Evolutionary conservation across 2,888 invertebrate species (phyloP).

Genomic region (Thera obeliscata): DNA sequence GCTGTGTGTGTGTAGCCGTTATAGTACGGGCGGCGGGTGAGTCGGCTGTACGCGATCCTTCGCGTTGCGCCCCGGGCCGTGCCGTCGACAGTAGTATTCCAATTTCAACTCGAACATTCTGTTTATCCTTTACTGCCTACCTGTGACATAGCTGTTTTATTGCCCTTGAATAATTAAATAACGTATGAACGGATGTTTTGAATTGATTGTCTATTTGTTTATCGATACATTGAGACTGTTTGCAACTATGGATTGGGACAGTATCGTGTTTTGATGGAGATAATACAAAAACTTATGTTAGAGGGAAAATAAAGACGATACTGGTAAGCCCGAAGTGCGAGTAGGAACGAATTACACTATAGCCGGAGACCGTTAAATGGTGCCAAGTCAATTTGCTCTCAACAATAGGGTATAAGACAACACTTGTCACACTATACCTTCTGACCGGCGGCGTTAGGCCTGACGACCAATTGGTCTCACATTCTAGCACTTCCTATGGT

Average conservation of each 20-base stretch:
- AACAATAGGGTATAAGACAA: constrained; percentile 63
- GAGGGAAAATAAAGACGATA: constrained; percentile 55
- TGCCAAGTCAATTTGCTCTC: constrained; percentile 73
- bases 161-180: constrained; percentile 40
- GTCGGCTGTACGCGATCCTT: constrained; percentile 52
- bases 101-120: constrained; percentile 42
- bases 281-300: constrained; percentile 5
- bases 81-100: constrained; percentile 37
- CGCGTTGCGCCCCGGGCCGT: constrained; percentile 52
- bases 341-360: constrained; percentile 62
- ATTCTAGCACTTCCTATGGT: constrained; percentile 45
- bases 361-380: constrained; percentile 74
- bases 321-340: constrained; percentile 59
- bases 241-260: constrained; percentile 2
- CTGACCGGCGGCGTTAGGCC: constrained; percentile 60
- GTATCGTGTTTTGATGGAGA: not conserved
- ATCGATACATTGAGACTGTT: not conserved
- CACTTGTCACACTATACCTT: constrained; percentile 41
- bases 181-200: constrained; percentile 31
- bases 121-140: constrained; percentile 44
- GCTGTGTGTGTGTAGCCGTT: constrained; percentile 51
- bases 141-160: constrained; percentile 43
- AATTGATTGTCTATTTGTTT: constrained; percentile 10
- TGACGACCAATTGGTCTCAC: constrained; percentile 66
- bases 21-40: constrained; percentile 37